Percentiles rank a stretch among this genome's conserved stretches.
phyloP scores from a whole-genome alignment of 2,888 invertebrate genomes.

The Mantis religiosa region DNA sequence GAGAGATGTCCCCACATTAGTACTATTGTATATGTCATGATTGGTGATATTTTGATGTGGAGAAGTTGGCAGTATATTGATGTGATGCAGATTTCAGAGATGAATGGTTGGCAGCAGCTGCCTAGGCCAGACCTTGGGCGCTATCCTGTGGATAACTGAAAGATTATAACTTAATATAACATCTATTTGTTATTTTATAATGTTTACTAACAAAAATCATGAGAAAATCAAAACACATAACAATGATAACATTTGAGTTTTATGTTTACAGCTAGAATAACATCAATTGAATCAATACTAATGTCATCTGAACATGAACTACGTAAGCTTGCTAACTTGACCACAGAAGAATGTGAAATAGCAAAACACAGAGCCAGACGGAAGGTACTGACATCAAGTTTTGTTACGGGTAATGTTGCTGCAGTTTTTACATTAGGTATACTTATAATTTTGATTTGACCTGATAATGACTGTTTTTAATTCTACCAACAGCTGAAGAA shows the following conservation, averaged over 20 bases:
- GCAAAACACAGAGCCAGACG: not conserved
- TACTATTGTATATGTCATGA: too few species aligned
- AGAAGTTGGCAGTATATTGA: too few species aligned
- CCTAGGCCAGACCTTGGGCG: too few species aligned
- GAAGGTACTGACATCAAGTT: not conserved
- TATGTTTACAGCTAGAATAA: constrained; percentile 15
- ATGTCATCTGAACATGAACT: constrained; percentile 11
- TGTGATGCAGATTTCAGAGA: too few species aligned
- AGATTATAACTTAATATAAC: too few species aligned
- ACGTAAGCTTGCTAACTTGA: constrained; percentile 11
- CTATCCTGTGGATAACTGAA: too few species aligned
- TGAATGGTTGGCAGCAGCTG: too few species aligned
- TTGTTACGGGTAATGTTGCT: constrained; percentile 14
- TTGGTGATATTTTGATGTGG: too few species aligned
- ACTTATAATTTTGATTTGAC: not conserved
- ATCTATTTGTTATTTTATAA: too few species aligned
- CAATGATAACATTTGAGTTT: not conserved
- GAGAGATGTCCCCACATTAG: too few species aligned
- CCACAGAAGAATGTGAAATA: constrained; percentile 16
- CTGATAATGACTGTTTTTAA: not conserved
- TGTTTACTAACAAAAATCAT: too few species aligned
- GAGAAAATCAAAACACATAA: too few species aligned
- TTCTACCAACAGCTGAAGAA: not conserved
- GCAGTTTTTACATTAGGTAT: not conserved
- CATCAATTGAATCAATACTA: constrained; percentile 1